Evolutionary conservation across 2,888 invertebrate genomes (phyloP).

Genomic region (Agrypnus murinus): DNA sequence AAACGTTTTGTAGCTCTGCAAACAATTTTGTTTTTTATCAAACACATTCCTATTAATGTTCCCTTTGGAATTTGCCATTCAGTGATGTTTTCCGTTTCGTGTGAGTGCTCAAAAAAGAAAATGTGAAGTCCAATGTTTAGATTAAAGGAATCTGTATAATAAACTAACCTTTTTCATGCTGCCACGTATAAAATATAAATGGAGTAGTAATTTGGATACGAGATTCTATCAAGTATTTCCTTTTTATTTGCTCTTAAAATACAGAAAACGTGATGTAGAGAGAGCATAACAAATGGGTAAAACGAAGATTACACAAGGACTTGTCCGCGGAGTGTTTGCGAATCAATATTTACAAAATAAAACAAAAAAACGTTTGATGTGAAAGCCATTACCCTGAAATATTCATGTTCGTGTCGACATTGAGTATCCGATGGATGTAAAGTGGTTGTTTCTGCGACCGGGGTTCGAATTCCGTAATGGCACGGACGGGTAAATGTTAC

Average conservation of each 20-base stretch:
- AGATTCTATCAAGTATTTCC: conserved; percentile 36
- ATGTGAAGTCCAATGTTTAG: conserved; percentile 20
- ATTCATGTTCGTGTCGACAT: conserved; percentile 68
- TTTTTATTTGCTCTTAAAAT: conserved; percentile 48
- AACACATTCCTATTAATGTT: too few relatives aligned
- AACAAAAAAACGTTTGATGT: conserved; percentile 59
- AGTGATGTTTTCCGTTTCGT: too few relatives aligned
- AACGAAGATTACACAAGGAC: conserved; percentile 57
- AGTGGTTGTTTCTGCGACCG: conserved; percentile 62
- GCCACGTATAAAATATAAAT: conserved; percentile 42
- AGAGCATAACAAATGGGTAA: conserved; percentile 54
- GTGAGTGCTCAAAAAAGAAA: conserved; percentile 7
- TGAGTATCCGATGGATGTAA: conserved; percentile 65
- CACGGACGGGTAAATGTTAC: conserved; percentile 56
- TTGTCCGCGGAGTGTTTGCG: conserved; percentile 60
- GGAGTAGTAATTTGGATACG: conserved; percentile 29
- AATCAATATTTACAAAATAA: conserved; percentile 64
- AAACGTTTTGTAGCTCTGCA: too few relatives aligned
- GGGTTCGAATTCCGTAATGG: conserved; percentile 61
- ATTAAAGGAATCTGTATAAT: conserved; percentile 32
- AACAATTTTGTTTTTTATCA: too few relatives aligned
- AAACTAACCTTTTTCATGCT: conserved; percentile 31
- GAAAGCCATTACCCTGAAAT: conserved; percentile 65
- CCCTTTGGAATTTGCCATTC: too few relatives aligned
- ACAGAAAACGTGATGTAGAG: conserved; percentile 44